A percentile compares a stretch with the other conserved stretches of the same genome.
phyloP scores from a whole-genome alignment of 2,797 vertebrate genomes.

The Cryptoprocta ferox region DNA sequence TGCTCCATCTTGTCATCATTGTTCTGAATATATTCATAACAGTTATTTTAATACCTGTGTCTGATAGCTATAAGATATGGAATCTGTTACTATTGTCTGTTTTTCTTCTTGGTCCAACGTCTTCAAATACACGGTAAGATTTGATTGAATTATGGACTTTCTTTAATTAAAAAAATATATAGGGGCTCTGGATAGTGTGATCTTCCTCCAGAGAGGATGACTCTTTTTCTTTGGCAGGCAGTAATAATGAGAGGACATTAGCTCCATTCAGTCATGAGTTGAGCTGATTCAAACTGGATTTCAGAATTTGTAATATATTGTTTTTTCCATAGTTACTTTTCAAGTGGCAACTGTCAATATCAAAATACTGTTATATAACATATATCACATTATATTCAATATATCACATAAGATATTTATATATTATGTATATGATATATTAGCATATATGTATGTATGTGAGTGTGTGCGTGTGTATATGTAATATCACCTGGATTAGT shows the following conservation, averaged over 20 bases:
- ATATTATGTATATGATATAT: background rate
- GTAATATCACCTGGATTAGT: background rate
- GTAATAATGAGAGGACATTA: background rate
- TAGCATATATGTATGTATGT: background rate
- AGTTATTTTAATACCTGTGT: background rate
- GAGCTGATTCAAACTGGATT: background rate
- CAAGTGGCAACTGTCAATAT: background rate
- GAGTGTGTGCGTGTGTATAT: background rate
- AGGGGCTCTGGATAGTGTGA: background rate
- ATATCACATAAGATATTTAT: background rate
- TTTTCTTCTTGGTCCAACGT: background rate
- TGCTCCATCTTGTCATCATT: background rate
- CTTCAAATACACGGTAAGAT: background rate
- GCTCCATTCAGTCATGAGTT: background rate
- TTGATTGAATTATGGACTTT: background rate
- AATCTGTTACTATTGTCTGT: background rate
- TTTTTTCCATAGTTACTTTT: background rate
- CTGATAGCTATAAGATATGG: background rate
- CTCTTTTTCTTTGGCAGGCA: background rate
- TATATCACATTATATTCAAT: background rate
- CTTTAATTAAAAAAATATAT: background rate
- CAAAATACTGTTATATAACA: background rate
- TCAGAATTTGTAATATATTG: background rate
- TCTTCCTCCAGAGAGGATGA: background rate
- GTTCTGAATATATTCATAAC: background rate